These are phyloP conservation scores for Athalia circularis DNA, from an alignment of 2,888 invertebrate species.

Conservation along the genomic window DNA sequence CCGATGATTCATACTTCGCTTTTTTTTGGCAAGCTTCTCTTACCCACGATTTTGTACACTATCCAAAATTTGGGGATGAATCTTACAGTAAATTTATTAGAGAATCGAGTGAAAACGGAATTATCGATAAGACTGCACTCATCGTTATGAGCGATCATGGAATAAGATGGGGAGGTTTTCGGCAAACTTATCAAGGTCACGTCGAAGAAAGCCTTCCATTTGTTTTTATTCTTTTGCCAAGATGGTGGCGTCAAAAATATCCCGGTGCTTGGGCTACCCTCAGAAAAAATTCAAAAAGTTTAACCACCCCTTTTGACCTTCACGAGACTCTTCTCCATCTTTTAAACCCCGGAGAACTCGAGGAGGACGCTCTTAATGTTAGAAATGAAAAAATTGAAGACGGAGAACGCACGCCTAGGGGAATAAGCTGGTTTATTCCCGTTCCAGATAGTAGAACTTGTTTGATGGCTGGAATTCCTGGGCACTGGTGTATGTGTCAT, in stretches of 20 bases:
- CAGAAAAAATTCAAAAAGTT: constrained; percentile 79
- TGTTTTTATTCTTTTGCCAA: constrained; percentile 83
- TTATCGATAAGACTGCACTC: constrained; percentile 81
- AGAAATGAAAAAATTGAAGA: constrained; percentile 70
- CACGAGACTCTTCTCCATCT: constrained; percentile 87
- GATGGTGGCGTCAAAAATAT: constrained; percentile 81
- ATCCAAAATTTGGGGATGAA: constrained; percentile 84
- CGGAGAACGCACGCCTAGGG: constrained; percentile 72
- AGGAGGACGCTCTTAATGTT: constrained; percentile 71
- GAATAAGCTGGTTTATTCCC: constrained; percentile 86
- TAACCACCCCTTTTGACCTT: constrained; percentile 91
- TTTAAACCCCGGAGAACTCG: constrained; percentile 75
- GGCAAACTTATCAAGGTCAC: constrained; percentile 89
- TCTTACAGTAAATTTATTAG: constrained; percentile 79
- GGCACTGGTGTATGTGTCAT: constrained; percentile 94
- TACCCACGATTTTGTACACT: constrained; percentile 90
- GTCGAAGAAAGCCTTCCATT: constrained; percentile 93
- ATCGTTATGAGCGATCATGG: constrained; percentile 93
- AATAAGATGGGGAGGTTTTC: constrained; percentile 88
- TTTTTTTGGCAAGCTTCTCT: constrained; percentile 91
- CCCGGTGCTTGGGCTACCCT: constrained; percentile 81
- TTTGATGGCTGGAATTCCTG: constrained; percentile 84
- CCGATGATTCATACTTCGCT: constrained; percentile 82
- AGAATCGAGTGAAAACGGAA: constrained; percentile 75
- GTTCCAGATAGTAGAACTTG: constrained; percentile 86